Base-by-base conservation (phyloP, 53 echinoderm and acorn worm genomes). In the Hippasteria phrygiana region DNA sequence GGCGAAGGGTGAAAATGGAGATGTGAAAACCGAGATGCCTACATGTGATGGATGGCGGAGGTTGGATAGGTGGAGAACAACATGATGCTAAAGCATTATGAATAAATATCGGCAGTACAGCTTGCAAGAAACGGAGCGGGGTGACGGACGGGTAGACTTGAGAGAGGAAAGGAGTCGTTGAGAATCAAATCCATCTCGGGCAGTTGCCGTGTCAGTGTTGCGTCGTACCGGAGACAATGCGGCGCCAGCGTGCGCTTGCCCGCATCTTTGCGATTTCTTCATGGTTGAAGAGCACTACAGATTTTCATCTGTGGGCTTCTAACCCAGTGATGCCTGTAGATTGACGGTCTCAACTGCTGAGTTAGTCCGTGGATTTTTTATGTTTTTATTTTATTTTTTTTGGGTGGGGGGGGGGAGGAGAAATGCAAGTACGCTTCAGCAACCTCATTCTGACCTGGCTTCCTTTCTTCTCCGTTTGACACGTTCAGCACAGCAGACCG, bases 151-250 rank as follows among this genome's bases (percentile, higher is more conserved):
- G 81, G 27, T 43, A 43, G 42, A 55, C 43, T 42, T 14, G 31
- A 41, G 62, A 54, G 83, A 62, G 74, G 63, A 43, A 62, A 28
- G 55, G 51, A 62, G 62, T 43, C 42, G 71, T 53, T 80, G 53
- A 59, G 75, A 70, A 80, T 89, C 51, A 70, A 64, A 81, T 63
- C 81, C 65, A 81, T 81, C 81, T 81, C 37, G 22, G 65, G 37
- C 81, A 64, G 81, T 81, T 81, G 81, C 63, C 81, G 81, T 81
- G 81, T 81, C 81, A 81, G 81, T 81, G 56, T 63, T 66, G 81
- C 81, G 42, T 8, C 43, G 41, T 63, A 26, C 4, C 40, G 31
- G 75, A 91, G 91, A 91, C 91, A 50, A 63, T 75, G 36, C 51
- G 91, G 86, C 91, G 87, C 91, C 91, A 45, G 18, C 75, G 42